A percentile compares a stretch with the other conserved stretches of the same genome.
Conservation (phyloP, 2,113 vertebrate species). For the Aptenodytes forsteri region DNA sequence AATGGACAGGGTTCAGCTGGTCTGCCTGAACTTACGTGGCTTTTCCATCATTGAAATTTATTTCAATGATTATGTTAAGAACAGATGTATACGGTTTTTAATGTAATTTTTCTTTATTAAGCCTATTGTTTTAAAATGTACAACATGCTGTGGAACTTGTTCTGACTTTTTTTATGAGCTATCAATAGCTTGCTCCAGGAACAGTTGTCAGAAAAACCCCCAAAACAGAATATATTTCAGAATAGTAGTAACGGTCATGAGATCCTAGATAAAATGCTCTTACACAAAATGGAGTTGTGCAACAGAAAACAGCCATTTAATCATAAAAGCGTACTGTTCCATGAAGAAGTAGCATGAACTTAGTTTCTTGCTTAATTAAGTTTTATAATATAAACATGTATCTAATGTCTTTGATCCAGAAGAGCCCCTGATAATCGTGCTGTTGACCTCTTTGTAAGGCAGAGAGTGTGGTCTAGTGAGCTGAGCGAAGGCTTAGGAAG, state of each 20-base stretch:
- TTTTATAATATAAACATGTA: background rate
- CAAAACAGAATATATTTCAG: background rate
- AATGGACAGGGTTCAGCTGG: background rate
- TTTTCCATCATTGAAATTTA: background rate
- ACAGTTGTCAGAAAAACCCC: background rate
- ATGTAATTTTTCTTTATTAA: background rate
- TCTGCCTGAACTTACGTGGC: background rate
- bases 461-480: background rate
- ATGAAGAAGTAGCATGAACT: background rate
- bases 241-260: background rate
- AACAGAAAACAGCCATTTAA: background rate
- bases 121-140: background rate
- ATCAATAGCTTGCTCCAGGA: background rate
- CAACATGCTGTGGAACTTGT: background rate
- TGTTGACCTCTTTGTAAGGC: background rate
- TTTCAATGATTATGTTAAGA: background rate
- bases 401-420: slow-evolving; percentile 4
- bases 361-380: slow-evolving; percentile 4
- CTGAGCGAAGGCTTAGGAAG: background rate
- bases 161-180: background rate
- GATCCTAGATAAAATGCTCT: background rate
- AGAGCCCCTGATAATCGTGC: background rate
- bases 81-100: background rate
- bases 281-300: background rate
- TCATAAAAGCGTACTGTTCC: background rate